Base-by-base conservation (phyloP, 2,797 vertebrate species). In the Telmatherina bonti region DNA sequence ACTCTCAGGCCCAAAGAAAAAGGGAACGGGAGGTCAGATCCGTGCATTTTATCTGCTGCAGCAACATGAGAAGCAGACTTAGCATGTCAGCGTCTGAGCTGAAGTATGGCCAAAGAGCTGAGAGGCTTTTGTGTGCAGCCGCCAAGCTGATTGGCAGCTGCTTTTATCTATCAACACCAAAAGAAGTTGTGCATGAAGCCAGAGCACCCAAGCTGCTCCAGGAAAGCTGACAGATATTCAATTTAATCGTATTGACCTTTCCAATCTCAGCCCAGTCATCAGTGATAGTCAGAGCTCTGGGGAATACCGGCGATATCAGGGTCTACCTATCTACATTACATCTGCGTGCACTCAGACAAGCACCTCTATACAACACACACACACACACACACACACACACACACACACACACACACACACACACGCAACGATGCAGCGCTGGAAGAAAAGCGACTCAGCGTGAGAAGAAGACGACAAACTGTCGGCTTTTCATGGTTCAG, bases 221-320 rank as follows among this genome's bases (percentile, higher is more conserved):
- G 64, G 72, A 66, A 72, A 43, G 61, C 75, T 59, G 60, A 56
- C 70, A 83, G 76, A 81, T 74, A 85, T 52, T 79, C 66, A 11
- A 88, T 88, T 82, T 47, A 70, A 89, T 74, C 63, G 53, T 59
- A 4, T 62, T 79, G 89, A 91, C 79, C 84, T 86, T 82, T 77
- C 52, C 72, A 84, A 74, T 74, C 70, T 30, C n/a, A 0, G 69
- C 54, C 61, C 76, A 72, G 78, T 36, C 36, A 62, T 70, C 74
- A 26, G 59, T 43, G 68, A 63, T 62, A 70, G 55, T 69, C 53
- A 22, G 33, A 33, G 22, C 62, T 58, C 36, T 12, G 4, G 12
- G 36, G 60, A 22, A 20, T 29, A 7, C 3, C 16, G 15, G n/a
- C 0, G 41, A 58, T 65, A 57, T 84, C 51, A 51, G 49, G 62